Percentiles rank a stretch among this genome's conserved stretches.
These are phyloP conservation scores for Falco berigora DNA, from an alignment of 2,797 vertebrate genomes.

Conservation along the genomic window DNA sequence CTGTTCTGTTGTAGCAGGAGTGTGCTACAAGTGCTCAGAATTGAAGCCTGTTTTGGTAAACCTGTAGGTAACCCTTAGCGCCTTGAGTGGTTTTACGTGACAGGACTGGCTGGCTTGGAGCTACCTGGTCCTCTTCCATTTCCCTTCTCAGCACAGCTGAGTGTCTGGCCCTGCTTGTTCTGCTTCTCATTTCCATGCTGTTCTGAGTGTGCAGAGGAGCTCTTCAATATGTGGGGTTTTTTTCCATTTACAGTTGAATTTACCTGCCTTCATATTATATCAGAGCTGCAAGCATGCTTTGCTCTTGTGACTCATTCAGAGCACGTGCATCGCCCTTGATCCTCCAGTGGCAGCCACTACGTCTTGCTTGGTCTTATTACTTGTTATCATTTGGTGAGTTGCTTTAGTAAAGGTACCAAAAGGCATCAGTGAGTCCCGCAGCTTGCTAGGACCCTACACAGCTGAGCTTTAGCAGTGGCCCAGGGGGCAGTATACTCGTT, in stretches of 20 bases:
- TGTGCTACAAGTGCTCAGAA: background rate
- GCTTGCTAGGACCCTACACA: background rate
- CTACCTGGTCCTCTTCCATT: background rate
- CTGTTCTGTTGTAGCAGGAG: background rate
- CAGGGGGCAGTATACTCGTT: background rate
- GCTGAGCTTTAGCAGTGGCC: background rate
- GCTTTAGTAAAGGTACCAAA: background rate
- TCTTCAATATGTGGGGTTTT: background rate
- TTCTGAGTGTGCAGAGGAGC: background rate
- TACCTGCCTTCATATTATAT: background rate
- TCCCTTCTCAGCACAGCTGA: background rate
- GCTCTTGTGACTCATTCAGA: background rate
- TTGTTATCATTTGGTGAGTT: background rate
- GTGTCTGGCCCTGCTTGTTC: background rate
- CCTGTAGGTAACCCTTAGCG: background rate
- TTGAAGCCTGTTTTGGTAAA: background rate
- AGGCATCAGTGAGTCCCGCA: background rate
- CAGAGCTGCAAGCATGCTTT: background rate
- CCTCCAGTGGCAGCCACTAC: background rate
- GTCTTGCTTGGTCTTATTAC: background rate
- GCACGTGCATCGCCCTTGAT: rapidly evolving
- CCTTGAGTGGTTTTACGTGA: background rate
- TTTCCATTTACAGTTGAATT: background rate
- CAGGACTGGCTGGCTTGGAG: background rate
- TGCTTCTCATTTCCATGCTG: background rate